Evolutionary conservation across 2,797 vertebrate genomes (phyloP).

Genomic region (Chromobotia macracanthus): DNA sequence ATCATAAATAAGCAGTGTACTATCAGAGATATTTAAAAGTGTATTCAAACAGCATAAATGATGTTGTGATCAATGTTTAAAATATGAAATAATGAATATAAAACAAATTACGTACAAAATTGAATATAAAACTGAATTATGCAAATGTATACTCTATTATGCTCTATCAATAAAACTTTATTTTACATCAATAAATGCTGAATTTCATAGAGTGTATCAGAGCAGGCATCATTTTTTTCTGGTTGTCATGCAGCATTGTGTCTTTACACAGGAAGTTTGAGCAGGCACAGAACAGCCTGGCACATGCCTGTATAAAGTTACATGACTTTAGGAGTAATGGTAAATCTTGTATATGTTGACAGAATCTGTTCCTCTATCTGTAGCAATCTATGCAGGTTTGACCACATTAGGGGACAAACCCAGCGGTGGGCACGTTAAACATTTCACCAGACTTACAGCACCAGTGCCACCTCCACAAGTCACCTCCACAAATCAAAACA

Average conservation of each 20-base stretch:
- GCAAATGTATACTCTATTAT: too few species aligned
- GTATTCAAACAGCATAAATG: too few species aligned
- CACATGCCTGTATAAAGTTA: not conserved
- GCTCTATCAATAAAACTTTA: too few species aligned
- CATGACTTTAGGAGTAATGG: not conserved
- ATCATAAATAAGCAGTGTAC: too few species aligned
- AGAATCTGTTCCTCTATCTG: not conserved
- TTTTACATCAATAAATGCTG: too few species aligned
- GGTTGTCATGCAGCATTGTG: not conserved
- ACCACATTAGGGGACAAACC: not conserved
- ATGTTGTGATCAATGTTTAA: too few species aligned
- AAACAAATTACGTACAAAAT: too few species aligned
- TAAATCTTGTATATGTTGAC: not conserved
- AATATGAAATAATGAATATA: too few species aligned
- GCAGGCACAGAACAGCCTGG: not conserved
- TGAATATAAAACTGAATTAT: too few species aligned
- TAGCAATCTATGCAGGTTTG: not conserved
- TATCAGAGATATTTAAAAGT: too few species aligned
- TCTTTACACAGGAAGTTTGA: not conserved
- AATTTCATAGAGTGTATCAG: not conserved
- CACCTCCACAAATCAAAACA: constrained; percentile 51
- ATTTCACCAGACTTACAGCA: not conserved
- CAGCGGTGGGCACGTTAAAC: not conserved
- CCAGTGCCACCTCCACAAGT: constrained; percentile 47
- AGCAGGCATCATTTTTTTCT: not conserved